These are phyloP conservation scores for Castor canadensis DNA, from an alignment of 2,113 vertebrate species.

Conservation along the genomic window DNA sequence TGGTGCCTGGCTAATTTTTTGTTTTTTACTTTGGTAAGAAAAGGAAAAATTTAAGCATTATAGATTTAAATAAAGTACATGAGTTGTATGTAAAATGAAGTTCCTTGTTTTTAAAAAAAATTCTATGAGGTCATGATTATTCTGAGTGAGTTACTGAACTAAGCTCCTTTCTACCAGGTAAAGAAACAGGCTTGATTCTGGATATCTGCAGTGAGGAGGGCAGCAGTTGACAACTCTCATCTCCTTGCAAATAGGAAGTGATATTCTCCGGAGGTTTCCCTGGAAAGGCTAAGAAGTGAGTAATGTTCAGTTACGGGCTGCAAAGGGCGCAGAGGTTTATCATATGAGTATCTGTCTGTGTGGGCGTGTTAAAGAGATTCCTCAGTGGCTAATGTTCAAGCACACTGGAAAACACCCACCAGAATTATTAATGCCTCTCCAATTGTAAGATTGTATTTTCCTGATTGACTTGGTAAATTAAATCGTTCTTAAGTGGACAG, in stretches of 20 bases:
- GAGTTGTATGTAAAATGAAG: neutral
- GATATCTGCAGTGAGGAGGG: neutral
- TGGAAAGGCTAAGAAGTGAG: neutral
- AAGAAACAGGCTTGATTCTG: neutral
- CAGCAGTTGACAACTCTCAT: neutral
- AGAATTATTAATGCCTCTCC: constrained; percentile 47
- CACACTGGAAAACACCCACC: constrained; percentile 43
- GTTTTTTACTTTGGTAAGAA: constrained; percentile 10
- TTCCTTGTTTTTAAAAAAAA: constrained; percentile 18
- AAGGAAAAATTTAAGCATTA: neutral
- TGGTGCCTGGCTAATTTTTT: neutral
- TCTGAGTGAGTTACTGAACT: neutral
- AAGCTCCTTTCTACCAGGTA: neutral
- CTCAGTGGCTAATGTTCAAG: constrained; percentile 40
- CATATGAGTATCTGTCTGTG: neutral
- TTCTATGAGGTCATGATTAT: neutral
- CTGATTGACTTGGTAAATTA: constrained; percentile 67
- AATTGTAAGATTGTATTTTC: constrained; percentile 41
- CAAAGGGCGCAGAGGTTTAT: neutral
- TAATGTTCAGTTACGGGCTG: neutral
- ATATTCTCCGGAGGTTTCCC: constrained; percentile 19
- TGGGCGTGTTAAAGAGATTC: constrained; percentile 21
- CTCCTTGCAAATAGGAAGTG: constrained; percentile 38
- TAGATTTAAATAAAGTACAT: neutral
- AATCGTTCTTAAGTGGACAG: constrained; percentile 42